phyloP scores from a whole-genome alignment of 2,797 vertebrate species.

The Leuciscus waleckii region DNA sequence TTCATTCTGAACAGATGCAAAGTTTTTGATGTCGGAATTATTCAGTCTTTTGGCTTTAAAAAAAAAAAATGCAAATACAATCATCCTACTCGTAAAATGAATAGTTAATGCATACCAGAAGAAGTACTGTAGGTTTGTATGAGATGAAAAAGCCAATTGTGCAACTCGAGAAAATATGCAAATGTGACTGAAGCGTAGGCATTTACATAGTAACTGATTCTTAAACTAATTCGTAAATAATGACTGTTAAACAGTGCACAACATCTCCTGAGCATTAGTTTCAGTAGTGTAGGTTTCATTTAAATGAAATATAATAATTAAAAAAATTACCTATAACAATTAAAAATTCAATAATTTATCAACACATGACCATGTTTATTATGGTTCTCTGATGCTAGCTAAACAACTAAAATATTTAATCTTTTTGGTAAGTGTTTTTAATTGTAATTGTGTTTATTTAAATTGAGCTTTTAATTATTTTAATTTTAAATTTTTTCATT shows the following conservation, averaged over 20 bases:
- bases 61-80: neutral
- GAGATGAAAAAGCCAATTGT: slow-evolving; percentile 54
- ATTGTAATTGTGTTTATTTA: neutral
- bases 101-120: slow-evolving; percentile 14
- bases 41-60: neutral
- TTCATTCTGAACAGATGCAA: slow-evolving; percentile 1
- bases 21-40: neutral
- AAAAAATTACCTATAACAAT: neutral
- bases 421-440: neutral
- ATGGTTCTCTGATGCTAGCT: neutral
- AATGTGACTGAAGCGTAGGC: slow-evolving; percentile 31
- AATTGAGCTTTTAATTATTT: too few relatives aligned
- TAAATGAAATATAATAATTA: neutral
- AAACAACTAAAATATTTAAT: neutral
- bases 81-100: neutral
- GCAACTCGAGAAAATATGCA: slow-evolving; percentile 41
- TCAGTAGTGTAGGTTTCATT: neutral
- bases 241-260: neutral
- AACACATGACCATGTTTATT: neutral
- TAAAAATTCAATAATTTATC: neutral
- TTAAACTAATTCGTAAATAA: neutral
- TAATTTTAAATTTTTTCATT: neutral
- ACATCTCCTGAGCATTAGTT: neutral
- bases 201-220: neutral
- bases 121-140: slow-evolving; percentile 2